Conservation (phyloP, 2,888 invertebrate species). For the Megalurothrips usitatus region DNA sequence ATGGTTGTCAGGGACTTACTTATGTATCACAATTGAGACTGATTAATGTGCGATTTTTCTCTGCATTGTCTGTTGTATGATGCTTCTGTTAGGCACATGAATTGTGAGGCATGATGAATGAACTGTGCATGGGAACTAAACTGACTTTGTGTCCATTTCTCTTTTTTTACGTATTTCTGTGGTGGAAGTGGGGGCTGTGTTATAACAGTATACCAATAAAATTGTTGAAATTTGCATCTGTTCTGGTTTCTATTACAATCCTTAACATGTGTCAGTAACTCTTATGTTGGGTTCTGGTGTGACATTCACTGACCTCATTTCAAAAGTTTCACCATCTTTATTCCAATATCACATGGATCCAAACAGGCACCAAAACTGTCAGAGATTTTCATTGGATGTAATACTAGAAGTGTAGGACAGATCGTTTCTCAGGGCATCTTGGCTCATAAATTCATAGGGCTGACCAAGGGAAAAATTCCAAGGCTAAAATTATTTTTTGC, state of each 20-base stretch:
- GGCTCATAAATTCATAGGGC: background rate
- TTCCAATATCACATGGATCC: background rate
- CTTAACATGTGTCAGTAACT: background rate
- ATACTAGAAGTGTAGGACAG: background rate
- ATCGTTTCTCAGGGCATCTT: too few species aligned
- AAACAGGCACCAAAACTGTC: background rate
- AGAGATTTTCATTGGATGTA: background rate
- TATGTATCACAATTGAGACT: conserved; percentile 26
- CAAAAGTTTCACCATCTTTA: background rate
- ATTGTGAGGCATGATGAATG: conserved; percentile 23
- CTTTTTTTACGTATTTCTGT: conserved; percentile 25
- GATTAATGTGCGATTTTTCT: conserved; percentile 19
- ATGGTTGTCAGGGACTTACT: conserved; percentile 16
- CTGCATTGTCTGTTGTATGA: background rate
- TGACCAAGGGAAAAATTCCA: too few species aligned
- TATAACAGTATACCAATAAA: conserved; percentile 21
- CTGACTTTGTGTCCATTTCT: conserved; percentile 13
- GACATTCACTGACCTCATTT: too few species aligned
- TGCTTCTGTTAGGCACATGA: conserved; percentile 14
- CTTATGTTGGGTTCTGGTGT: too few species aligned
- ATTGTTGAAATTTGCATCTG: background rate
- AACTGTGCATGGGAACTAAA: conserved; percentile 19
- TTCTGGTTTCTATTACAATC: background rate
- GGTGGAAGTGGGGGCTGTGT: conserved; percentile 23
- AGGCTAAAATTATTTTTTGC: too few species aligned